Evolutionary conservation across 2,797 vertebrate species (phyloP), one percentile per base, ranked within the genome.

Genomic region (Schizopygopsis malacanthus): DNA sequence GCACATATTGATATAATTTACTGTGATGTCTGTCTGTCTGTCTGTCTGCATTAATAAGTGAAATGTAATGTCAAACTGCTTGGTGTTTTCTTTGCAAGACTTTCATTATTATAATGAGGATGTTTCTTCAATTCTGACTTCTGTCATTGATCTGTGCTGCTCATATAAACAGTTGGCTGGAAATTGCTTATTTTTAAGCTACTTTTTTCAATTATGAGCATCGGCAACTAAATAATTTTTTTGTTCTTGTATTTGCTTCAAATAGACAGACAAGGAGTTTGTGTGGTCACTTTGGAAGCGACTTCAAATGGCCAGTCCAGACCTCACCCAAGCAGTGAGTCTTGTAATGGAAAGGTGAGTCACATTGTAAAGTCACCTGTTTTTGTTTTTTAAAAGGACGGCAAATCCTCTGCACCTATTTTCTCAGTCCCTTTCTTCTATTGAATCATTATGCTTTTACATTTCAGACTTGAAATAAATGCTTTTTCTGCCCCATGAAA

Each of bases 191-290:
- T 45, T 69, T 75, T 28, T 4, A 10, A 50, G 45, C 15, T 75
- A 1, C 45, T 33, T 73, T 47, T 73, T 18, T 10, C 2, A 73
- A 16, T 73, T 81, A 13, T 22, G 16, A 63, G 22, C 61, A 28
- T 8, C 70, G 1, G 33, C 56, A 50, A 37, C 16, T 16, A n/a
- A 50, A 65, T 41, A 2, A 41, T 45, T 81, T 22, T 25, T 65
- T 28, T 41, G 11, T 37, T 45, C 5, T 67, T 47, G 7, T 41
- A 70, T 86, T 79, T 79, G 41, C n/a, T 90, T 89, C 90, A 87
- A 87, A 85, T 92, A 99, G 98, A 97, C 97, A 89, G 97, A 98
- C 93, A 99, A 99, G 95, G 97, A 99, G 93, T 99, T 99, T 95
- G 96, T 98, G 87, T 98, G 97, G 97, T 98, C 96, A 87, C 95